Conservation (phyloP, 2,888 invertebrate species). For the Phasia obesa region DNA sequence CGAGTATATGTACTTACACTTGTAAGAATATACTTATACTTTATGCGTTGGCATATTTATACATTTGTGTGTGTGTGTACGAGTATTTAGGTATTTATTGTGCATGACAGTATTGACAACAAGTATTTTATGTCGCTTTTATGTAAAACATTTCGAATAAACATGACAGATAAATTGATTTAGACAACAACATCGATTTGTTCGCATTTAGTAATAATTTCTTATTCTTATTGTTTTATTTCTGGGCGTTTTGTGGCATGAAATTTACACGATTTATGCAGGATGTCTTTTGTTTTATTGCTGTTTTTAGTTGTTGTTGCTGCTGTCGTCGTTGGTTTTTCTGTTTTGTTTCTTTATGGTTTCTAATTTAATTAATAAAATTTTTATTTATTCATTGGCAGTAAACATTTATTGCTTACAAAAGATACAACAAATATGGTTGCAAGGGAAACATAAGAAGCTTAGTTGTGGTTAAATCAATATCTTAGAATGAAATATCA, state of each 20-base stretch:
- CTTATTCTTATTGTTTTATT: conserved; percentile 11
- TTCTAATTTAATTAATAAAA: conserved; percentile 55
- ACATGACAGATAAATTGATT: conserved; percentile 66
- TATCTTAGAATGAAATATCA: too few species aligned
- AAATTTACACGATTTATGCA: conserved; percentile 24
- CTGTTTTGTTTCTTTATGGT: conserved; percentile 34
- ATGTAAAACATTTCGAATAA: conserved; percentile 60
- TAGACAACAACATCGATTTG: conserved; percentile 57
- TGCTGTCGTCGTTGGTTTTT: background rate
- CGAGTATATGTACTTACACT: too few species aligned
- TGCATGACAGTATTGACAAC: conserved; percentile 62
- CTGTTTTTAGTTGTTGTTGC: background rate
- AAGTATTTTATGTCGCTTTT: conserved; percentile 48
- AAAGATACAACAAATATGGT: background rate
- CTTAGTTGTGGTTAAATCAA: background rate
- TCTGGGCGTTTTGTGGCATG: conserved; percentile 7
- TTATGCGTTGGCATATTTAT: background rate
- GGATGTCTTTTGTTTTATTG: background rate
- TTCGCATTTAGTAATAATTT: conserved; percentile 26
- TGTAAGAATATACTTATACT: too few species aligned
- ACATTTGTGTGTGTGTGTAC: background rate
- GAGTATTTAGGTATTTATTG: conserved; percentile 7
- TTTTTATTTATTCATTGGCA: conserved; percentile 22
- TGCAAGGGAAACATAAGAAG: background rate
- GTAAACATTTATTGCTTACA: conserved; percentile 9